Evolutionary conservation across 2,113 vertebrate genomes (phyloP).

Genomic region (Malurus melanocephalus): DNA sequence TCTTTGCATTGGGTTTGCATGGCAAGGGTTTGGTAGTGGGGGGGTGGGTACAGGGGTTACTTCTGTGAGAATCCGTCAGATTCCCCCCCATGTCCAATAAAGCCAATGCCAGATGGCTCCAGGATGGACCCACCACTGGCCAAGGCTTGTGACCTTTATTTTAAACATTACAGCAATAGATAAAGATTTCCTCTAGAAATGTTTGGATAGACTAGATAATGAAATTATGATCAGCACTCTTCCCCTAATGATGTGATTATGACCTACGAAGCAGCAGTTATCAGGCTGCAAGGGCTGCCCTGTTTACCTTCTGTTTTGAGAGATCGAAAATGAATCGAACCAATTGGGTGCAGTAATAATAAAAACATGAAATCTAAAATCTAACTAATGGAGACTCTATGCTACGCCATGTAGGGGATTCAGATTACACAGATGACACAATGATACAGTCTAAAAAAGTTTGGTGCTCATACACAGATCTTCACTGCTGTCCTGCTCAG

Average conservation of each 20-base stretch:
- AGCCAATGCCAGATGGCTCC: background rate
- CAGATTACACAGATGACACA: background rate
- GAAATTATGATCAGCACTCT: background rate
- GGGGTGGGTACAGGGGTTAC: accelerated
- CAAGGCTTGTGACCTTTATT: background rate
- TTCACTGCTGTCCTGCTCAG: background rate
- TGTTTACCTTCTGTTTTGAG: background rate
- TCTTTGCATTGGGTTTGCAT: background rate
- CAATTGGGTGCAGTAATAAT: background rate
- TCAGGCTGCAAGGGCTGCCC: background rate
- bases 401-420: background rate
- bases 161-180: background rate
- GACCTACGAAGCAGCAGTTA: background rate
- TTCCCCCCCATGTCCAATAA: background rate
- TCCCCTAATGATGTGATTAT: background rate
- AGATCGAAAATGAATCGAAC: background rate
- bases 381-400: background rate
- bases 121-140: background rate
- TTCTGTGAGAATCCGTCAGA: background rate
- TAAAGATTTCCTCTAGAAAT: background rate
- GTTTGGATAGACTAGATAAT: background rate
- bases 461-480: background rate
- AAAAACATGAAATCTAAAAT: background rate
- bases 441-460: background rate
- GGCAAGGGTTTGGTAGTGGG: background rate